Evolutionary conservation across 2,797 vertebrate species (phyloP), one percentile per base, ranked within the genome.

Genomic region (Aldrovandia affinis): DNA sequence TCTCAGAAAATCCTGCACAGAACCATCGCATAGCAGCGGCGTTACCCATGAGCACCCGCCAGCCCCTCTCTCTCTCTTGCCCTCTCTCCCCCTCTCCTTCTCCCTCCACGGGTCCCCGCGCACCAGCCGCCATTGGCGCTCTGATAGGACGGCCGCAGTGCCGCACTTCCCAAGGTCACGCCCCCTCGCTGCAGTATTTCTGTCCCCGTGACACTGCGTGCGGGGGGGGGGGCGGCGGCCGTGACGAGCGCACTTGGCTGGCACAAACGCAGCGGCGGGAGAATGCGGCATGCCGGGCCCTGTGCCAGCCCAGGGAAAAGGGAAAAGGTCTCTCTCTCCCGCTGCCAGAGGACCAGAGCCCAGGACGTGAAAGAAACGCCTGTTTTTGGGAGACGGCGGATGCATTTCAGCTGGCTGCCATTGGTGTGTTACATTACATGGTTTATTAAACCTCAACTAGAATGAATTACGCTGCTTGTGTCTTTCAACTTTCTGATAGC

Each of bases 301-400:
- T 0, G 54, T 28, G 95, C 95, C 95, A 96, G n/a, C n/a, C n/a
- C n/a, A n/a, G n/a, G n/a, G n/a, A n/a, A n/a, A n/a, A n/a, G 93
- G 86, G 88, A 88, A 89, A 91, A 92, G 92, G 82, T 88, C 88
- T 79, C 86, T 92, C 90, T 92, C 93, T 91, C 89, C 89, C 75
- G 81, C 83, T 88, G 93, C 93, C 94, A 95, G 89, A 81, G 90
- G 89, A 89, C 86, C 57, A 30, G 81, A 85, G 84, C 84, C 84
- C 57, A 28, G 33, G 33, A 91, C 90, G 36, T 25, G 12, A 36
- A 18, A 36, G 55, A n/a, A 44, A 91, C 79, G 92, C 91, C 90
- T 93, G 93, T 95, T 93, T 92, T 95, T 89, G 92, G 92, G 90
- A 92, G 92, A 95, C 94, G 89, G 92, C 87, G 87, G 92, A 73